phyloP scores from a whole-genome alignment of 2,888 invertebrate genomes.

The Acronicta alni region DNA sequence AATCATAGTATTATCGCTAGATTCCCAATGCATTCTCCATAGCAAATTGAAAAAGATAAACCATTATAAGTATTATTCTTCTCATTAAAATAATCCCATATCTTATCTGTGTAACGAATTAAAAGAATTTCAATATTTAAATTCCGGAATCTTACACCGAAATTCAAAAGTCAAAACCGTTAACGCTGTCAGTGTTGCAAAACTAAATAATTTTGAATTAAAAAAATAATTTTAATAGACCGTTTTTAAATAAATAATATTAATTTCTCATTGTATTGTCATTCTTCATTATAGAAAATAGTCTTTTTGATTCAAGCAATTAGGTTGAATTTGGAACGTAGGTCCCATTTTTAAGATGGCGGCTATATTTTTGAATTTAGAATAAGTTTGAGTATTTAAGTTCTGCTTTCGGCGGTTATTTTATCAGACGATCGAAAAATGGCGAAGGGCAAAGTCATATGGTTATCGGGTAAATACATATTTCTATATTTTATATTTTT shows the following conservation, averaged over 20 bases:
- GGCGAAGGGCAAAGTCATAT: conserved; percentile 76
- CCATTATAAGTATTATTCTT: too few species aligned
- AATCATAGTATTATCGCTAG: too few species aligned
- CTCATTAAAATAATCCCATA: too few species aligned
- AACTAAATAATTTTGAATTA: conserved; percentile 36
- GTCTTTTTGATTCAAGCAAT: rapidly evolving
- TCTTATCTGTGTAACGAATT: conserved; percentile 25
- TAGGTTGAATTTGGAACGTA: conserved; percentile 11
- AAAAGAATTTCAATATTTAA: conserved; percentile 6
- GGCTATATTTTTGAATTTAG: neutral
- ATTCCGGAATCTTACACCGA: neutral
- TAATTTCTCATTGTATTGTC: too few species aligned
- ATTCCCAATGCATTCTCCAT: too few species aligned
- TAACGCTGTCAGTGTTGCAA: conserved; percentile 13
- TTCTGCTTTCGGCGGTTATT: neutral
- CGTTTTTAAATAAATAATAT: conserved; percentile 49
- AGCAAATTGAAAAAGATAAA: too few species aligned
- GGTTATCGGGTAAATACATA: conserved; percentile 75
- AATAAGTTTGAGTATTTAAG: conserved; percentile 60
- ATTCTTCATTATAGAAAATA: conserved; percentile 7
- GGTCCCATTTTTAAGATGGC: conserved; percentile 3
- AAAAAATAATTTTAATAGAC: conserved; percentile 32
- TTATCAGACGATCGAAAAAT: conserved; percentile 76
- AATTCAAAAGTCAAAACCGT: conserved; percentile 33
- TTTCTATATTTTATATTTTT: neutral